These are phyloP conservation scores for Corythornis cristatus DNA, from an alignment of 2,113 vertebrate species.

Conservation along the genomic window DNA sequence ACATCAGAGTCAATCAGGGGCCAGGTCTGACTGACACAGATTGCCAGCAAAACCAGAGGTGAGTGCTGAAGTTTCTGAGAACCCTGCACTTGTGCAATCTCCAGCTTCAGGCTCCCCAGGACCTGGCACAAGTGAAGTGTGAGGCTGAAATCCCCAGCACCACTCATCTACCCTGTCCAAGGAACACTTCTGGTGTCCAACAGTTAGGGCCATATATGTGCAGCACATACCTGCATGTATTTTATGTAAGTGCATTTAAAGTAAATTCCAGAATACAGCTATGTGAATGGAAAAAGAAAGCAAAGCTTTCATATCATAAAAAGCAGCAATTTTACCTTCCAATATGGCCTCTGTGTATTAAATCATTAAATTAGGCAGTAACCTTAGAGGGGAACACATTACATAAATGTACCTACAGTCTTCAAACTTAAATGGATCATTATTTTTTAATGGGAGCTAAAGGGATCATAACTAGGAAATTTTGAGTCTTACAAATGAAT, in stretches of 20 bases:
- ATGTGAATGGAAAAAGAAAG: background rate
- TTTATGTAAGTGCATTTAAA: background rate
- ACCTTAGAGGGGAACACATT: background rate
- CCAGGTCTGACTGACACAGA: background rate
- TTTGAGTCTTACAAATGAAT: background rate
- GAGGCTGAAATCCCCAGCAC: background rate
- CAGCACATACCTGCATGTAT: background rate
- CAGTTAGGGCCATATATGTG: background rate
- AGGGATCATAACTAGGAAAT: background rate
- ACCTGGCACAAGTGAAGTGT: background rate
- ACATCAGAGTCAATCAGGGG: background rate
- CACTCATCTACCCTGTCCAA: background rate
- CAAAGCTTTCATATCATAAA: background rate
- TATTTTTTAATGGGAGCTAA: background rate
- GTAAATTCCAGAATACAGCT: background rate
- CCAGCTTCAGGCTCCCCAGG: background rate
- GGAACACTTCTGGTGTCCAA: background rate
- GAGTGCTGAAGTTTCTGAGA: background rate
- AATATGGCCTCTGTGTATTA: background rate
- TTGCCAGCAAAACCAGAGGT: slow-evolving; percentile 13
- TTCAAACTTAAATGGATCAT: background rate
- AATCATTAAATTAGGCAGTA: background rate
- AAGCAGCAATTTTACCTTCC: background rate
- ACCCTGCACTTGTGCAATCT: background rate
- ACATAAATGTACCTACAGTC: background rate